Conservation (phyloP, 1,140 invertebrate genomes). For the Apis dorsata region DNA sequence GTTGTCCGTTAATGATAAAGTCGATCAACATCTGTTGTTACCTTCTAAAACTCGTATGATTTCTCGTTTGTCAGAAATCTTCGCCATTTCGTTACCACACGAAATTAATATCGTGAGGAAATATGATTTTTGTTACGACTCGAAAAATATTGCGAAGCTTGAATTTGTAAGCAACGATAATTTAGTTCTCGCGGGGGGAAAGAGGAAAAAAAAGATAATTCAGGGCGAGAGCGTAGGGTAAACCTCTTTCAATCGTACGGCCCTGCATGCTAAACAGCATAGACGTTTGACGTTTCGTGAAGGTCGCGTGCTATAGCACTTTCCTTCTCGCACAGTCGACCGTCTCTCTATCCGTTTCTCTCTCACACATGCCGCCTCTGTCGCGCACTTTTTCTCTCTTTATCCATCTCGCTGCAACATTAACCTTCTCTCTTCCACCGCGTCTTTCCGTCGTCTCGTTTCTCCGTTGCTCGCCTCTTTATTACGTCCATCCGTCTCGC, state of each 20-base stretch:
- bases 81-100: background rate
- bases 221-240: conserved; percentile 28
- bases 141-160: background rate
- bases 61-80: background rate
- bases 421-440: conserved; percentile 22
- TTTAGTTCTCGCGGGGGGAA: background rate
- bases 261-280: conserved; percentile 63
- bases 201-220: background rate
- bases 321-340: conserved; percentile 27
- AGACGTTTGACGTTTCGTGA: conserved; percentile 68
- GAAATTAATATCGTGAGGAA: background rate
- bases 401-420: conserved; percentile 17
- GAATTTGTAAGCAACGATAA: background rate
- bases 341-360: conserved; percentile 16
- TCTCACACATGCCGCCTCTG: conserved; percentile 6
- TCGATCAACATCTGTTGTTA: conserved; percentile 25
- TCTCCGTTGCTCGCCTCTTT: conserved; percentile 37
- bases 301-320: conserved; percentile 65
- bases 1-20: conserved; percentile 18
- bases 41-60: too few relatives aligned
- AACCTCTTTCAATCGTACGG: conserved; percentile 54
- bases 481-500: conserved; percentile 43
- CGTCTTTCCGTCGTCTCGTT: conserved; percentile 14
- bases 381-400: conserved; percentile 42
- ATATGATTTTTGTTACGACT: background rate